These are phyloP conservation scores for Rhysida immarginata DNA, from an alignment of 1,140 invertebrate species.

Conservation along the genomic window DNA sequence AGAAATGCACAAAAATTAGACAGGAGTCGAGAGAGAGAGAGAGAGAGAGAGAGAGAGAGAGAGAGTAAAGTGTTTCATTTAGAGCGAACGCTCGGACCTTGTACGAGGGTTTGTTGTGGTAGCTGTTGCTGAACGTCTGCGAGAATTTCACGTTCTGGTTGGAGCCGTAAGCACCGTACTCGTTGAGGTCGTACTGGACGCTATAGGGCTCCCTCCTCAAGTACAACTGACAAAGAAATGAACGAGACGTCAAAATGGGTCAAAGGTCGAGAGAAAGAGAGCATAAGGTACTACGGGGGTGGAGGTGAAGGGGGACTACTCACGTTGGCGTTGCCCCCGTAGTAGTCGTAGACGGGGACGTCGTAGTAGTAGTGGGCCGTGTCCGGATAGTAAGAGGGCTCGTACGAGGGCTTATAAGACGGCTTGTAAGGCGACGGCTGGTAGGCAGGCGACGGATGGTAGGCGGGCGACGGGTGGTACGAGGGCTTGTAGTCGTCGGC, in stretches of 20 bases:
- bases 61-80: too few relatives aligned
- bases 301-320: background rate
- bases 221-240: background rate
- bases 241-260: background rate
- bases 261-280: background rate
- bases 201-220: background rate
- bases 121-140: background rate
- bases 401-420: background rate
- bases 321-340: background rate
- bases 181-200: slow-evolving; percentile 1
- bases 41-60: too few relatives aligned
- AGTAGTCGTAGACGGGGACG: background rate
- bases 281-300: too few relatives aligned
- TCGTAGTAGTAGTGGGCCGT: background rate
- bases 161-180: background rate
- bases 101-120: too few relatives aligned
- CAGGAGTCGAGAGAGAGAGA: too few relatives aligned
- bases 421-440: too few relatives aligned
- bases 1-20: too few relatives aligned
- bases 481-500: too few relatives aligned
- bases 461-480: too few relatives aligned
- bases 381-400: background rate
- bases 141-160: background rate
- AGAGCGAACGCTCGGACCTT: too few relatives aligned
- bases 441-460: too few relatives aligned